A percentile compares a stretch with the other conserved stretches of the same genome.
Evolutionary conservation across 2,888 invertebrate genomes (phyloP).

Genomic region (Synergus itoensis): DNA sequence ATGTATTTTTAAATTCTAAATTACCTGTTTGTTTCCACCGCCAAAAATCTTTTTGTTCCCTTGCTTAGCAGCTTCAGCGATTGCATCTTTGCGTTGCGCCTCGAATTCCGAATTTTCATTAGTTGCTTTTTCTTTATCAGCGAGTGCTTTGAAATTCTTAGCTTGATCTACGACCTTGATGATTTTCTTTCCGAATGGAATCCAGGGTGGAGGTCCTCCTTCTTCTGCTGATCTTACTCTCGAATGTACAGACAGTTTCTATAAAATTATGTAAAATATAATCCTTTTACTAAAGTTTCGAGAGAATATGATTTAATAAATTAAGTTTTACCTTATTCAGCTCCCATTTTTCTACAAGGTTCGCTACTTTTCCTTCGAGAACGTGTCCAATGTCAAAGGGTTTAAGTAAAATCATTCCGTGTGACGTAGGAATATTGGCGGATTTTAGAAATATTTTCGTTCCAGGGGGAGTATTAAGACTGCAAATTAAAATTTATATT

Average conservation of each 20-base stretch:
- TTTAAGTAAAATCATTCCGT: slow-evolving; percentile 87
- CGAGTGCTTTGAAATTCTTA: slow-evolving; percentile 86
- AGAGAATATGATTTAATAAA: background rate
- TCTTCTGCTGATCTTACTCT: slow-evolving; percentile 82
- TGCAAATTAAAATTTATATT: slow-evolving; percentile 59
- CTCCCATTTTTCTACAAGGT: slow-evolving; percentile 94
- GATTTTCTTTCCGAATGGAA: slow-evolving; percentile 91
- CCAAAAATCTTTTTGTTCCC: slow-evolving; percentile 80
- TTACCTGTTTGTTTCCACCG: slow-evolving; percentile 79
- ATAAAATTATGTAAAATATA: slow-evolving; percentile 44
- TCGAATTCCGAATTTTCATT: slow-evolving; percentile 92
- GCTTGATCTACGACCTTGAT: slow-evolving; percentile 81
- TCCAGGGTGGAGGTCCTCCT: slow-evolving; percentile 94
- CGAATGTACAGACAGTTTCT: slow-evolving; percentile 75
- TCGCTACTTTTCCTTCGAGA: slow-evolving; percentile 91
- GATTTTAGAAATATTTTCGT: slow-evolving; percentile 85
- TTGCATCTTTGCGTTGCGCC: slow-evolving; percentile 92
- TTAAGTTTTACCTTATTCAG: slow-evolving; percentile 78
- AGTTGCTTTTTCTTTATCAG: slow-evolving; percentile 81
- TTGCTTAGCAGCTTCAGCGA: slow-evolving; percentile 90
- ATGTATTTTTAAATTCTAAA: slow-evolving; percentile 14
- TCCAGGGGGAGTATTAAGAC: slow-evolving; percentile 93
- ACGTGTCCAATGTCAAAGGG: slow-evolving; percentile 83
- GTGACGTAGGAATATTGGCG: slow-evolving; percentile 82
- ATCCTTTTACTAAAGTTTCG: background rate